phyloP scores from a whole-genome alignment of 2,888 invertebrate species.

The Hyppa rectilinea region DNA sequence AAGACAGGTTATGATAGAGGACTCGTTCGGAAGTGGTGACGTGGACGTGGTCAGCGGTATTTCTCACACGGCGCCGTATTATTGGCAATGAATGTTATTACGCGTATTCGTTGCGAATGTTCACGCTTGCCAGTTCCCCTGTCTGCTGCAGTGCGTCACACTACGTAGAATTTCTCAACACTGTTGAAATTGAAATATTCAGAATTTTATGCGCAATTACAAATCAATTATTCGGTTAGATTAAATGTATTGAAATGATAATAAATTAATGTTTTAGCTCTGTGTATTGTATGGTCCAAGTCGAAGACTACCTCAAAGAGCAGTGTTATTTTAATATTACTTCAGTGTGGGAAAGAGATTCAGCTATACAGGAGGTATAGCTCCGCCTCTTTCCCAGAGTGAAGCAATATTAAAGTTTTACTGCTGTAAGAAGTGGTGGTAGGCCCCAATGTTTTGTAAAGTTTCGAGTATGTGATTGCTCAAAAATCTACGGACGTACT shows the following conservation, averaged over 20 bases:
- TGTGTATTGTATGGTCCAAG: constrained; percentile 9
- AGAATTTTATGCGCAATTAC: constrained; percentile 42
- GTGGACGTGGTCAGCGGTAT: constrained; percentile 42
- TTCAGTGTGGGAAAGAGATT: too few relatives aligned
- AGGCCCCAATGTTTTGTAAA: constrained; percentile 25
- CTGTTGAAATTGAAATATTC: constrained; percentile 48
- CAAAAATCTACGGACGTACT: constrained; percentile 8
- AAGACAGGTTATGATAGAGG: constrained; percentile 57
- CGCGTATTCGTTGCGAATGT: constrained; percentile 38
- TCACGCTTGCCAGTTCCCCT: constrained; percentile 19
- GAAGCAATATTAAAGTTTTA: too few relatives aligned
- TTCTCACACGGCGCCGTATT: constrained; percentile 45
- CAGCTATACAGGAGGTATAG: too few relatives aligned
- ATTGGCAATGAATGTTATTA: constrained; percentile 57
- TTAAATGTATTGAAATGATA: constrained; percentile 18
- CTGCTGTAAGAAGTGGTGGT: too few relatives aligned
- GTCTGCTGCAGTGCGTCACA: constrained; percentile 44
- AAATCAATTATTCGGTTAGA: constrained; percentile 33
- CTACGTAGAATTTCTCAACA: constrained; percentile 41
- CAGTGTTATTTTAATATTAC: too few relatives aligned
- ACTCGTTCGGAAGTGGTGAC: constrained; percentile 40
- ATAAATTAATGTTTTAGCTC: constrained; percentile 17
- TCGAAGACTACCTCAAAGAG: neutral
- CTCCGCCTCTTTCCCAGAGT: too few relatives aligned
- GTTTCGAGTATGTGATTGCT: neutral